Evolutionary conservation across 2,888 invertebrate species (phyloP).

Genomic region (Eutolmus rufibarbis): DNA sequence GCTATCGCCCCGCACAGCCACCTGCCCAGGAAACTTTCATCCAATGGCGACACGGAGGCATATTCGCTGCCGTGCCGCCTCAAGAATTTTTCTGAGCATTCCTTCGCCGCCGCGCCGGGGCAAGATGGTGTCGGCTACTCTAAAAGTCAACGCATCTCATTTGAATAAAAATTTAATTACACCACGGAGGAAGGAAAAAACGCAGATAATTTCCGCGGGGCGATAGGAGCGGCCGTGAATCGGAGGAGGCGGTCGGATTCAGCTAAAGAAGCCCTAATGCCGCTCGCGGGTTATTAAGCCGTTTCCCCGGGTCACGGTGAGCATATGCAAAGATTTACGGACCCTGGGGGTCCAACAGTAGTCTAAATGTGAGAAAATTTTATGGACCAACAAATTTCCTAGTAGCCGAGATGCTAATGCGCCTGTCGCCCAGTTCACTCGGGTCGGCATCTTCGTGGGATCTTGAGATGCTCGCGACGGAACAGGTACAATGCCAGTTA

Average conservation of each 20-base stretch:
- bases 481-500: background rate
- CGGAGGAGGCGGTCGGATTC: background rate
- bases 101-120: background rate
- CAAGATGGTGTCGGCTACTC: slow-evolving; percentile 28
- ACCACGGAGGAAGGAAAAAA: background rate
- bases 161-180: slow-evolving; percentile 47
- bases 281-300: slow-evolving; percentile 17
- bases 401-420: slow-evolving; percentile 29
- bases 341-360: slow-evolving; percentile 1
- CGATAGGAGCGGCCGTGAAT: background rate
- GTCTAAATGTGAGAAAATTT: slow-evolving; percentile 35
- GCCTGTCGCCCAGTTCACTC: background rate
- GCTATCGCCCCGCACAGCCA: background rate
- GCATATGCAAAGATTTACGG: background rate
- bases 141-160: slow-evolving; percentile 42
- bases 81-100: background rate
- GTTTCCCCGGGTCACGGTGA: background rate
- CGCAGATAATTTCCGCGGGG: slow-evolving; percentile 19
- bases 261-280: slow-evolving; percentile 2
- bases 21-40: background rate
- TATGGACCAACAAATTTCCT: slow-evolving; percentile 34
- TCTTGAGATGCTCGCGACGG: background rate
- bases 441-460: background rate
- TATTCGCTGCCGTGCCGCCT: background rate
- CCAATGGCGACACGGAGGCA: background rate